These are phyloP conservation scores for Vannuccia rotundouncinata DNA, from an alignment of 2,888 invertebrate species.

Conservation along the genomic window DNA sequence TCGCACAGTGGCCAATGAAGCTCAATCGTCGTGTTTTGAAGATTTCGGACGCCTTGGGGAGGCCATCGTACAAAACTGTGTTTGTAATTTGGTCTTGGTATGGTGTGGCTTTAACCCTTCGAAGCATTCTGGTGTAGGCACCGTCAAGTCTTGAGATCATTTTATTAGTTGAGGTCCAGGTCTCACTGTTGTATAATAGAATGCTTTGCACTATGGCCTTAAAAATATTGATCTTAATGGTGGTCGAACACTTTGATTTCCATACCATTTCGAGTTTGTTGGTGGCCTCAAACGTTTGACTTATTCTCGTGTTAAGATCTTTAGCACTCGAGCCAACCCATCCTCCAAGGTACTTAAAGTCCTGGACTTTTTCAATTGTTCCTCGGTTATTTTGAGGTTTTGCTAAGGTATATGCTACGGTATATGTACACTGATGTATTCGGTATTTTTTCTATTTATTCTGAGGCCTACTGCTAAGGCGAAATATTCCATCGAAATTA, in stretches of 20 bases:
- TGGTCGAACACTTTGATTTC: conserved; percentile 1
- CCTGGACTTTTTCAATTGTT: conserved; percentile 17
- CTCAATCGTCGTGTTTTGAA: conserved; percentile 6
- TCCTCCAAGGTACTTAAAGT: conserved; percentile 7
- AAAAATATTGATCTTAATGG: conserved; percentile 18
- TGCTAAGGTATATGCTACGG: conserved; percentile 3
- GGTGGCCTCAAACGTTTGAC: neutral
- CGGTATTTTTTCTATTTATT: conserved; percentile 10
- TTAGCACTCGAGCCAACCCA: neutral
- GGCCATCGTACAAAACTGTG: conserved; percentile 9
- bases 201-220: conserved; percentile 13
- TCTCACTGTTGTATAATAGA: neutral
- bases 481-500: neutral
- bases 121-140: conserved; percentile 13
- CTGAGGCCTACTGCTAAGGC: neutral
- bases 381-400: neutral
- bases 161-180: neutral
- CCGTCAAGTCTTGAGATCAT: conserved; percentile 2
- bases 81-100: conserved; percentile 6
- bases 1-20: neutral
- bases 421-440: neutral
- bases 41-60: conserved; percentile 10
- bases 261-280: conserved; percentile 11
- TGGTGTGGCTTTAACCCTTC: neutral
- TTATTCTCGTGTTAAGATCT: neutral